These are phyloP conservation scores for Novumbra hubbsi DNA, from an alignment of 2,797 vertebrate genomes.

Conservation along the genomic window DNA sequence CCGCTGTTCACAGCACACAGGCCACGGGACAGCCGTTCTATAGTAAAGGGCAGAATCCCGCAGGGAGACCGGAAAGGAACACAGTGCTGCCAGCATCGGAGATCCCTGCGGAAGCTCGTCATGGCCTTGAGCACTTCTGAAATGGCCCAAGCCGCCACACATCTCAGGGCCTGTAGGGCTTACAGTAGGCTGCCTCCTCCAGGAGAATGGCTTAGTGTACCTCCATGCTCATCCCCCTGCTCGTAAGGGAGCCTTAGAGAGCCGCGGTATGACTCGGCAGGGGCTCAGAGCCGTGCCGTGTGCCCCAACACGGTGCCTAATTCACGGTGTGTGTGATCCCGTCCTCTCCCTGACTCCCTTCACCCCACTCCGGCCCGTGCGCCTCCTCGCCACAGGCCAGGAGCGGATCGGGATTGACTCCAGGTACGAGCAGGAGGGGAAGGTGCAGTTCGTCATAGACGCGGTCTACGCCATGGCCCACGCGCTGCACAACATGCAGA, in stretches of 20 bases:
- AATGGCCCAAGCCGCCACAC: constrained; percentile 17
- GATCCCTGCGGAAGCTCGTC: constrained; percentile 48
- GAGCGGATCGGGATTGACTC: constrained; percentile 95
- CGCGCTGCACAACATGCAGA: constrained; percentile 94
- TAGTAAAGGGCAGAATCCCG: constrained; percentile 58
- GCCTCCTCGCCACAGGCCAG: constrained; percentile 77
- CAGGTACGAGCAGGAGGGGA: constrained; percentile 95
- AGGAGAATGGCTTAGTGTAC: too few species aligned
- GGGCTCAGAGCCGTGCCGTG: constrained; percentile 11
- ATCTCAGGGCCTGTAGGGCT: constrained; percentile 1
- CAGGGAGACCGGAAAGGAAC: constrained; percentile 51
- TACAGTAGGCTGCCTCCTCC: background rate
- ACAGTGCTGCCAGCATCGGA: constrained; percentile 22
- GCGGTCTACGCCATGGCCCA: constrained; percentile 97
- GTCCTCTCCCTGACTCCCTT: constrained; percentile 12
- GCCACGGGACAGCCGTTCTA: constrained; percentile 10
- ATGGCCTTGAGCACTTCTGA: constrained; percentile 55
- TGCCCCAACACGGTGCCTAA: constrained; percentile 33
- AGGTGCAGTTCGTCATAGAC: constrained; percentile 99
- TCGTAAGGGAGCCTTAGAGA: constrained; percentile 52
- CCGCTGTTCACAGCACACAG: too few species aligned
- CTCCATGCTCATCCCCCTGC: constrained; percentile 26
- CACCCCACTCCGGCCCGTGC: background rate
- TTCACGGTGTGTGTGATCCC: constrained; percentile 28
- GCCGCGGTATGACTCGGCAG: constrained; percentile 40